Base-by-base conservation (phyloP, 2,113 vertebrate species). In the Ceyx margarethae region DNA sequence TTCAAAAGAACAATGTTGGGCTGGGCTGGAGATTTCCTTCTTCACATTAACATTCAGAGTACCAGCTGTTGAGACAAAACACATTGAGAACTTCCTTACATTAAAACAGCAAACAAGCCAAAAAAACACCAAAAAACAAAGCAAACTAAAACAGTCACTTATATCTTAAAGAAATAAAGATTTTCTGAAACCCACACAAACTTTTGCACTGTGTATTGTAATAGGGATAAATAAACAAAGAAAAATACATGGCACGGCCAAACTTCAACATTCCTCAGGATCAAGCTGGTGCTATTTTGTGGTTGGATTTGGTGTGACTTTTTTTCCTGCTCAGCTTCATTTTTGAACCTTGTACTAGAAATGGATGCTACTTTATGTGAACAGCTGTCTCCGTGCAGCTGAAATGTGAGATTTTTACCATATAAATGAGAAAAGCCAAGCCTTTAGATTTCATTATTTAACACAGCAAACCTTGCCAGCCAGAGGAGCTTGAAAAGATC, bases 1-100 rank as follows among this genome's bases (percentile, higher is more conserved):
- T 95, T 99, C 98, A 97, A 99, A 99, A 96, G 98, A 98, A 96
- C 99, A 99, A 88, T 98, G 98, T 96, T 98, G 98, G 94, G 98
- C 98, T 96, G 98, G 98, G 94, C 98, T 98, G 66, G 98, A 97
- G 43, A 96, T 97, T 97, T 99, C 99, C 96, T 98, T 99, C 97
- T 99, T 99, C 97, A 99, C 98, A 77, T 98, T 97, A 93, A 99
- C 96, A 95, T 98, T 98, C 95, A 98, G 97, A 93, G 97, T 96
- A 95, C 97, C 96, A 97, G 96, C 97, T 97, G 97, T 95, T 85
- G 87, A 92, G 90, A 81, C 91, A 96, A 95, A 95, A 95, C 69
- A 93, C 88, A 95, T 60, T 62, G 69, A 83, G 68, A 74, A 92
- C 62, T 95, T 94, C 95, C 85, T 94, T 86, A 87, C 46, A 2